phyloP scores from a whole-genome alignment of 2,888 invertebrate species.

The Linyphia triangularis region DNA sequence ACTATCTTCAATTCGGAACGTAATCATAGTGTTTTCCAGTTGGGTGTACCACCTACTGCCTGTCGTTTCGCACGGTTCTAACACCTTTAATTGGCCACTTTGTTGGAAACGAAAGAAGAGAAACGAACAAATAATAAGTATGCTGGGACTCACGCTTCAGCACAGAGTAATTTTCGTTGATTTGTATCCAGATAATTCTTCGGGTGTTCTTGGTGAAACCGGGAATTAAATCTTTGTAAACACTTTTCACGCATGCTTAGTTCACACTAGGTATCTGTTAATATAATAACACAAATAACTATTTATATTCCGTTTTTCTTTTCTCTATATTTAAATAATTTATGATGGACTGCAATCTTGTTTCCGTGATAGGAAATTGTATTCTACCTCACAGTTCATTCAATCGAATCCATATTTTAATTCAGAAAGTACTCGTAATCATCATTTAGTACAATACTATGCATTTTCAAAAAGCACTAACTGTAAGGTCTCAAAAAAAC shows the following conservation, averaged over 20 bases:
- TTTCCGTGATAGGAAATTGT: no score
- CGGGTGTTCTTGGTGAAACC: not conserved
- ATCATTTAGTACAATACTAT: no score
- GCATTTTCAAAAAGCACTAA: no score
- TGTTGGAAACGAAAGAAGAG: not conserved
- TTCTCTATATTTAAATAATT: no score
- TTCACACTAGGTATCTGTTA: not conserved
- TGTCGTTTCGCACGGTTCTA: not conserved
- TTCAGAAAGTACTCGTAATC: no score
- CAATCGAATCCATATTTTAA: no score
- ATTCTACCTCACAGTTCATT: no score
- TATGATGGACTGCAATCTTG: no score
- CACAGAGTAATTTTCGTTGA: not conserved
- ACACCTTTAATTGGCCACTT: constrained; percentile 27
- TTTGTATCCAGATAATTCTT: not conserved
- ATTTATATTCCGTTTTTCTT: no score
- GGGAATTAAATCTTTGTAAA: not conserved
- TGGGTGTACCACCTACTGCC: not conserved
- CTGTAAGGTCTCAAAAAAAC: no score
- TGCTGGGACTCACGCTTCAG: not conserved
- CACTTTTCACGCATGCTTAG: not conserved
- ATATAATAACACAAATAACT: no score
- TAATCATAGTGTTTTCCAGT: constrained; percentile 4
- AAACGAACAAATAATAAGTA: not conserved
- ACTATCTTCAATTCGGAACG: not conserved